A percentile compares a stretch with the other conserved stretches of the same genome.
phyloP scores from a whole-genome alignment of 1,140 invertebrate genomes.

The Periplaneta americana region DNA sequence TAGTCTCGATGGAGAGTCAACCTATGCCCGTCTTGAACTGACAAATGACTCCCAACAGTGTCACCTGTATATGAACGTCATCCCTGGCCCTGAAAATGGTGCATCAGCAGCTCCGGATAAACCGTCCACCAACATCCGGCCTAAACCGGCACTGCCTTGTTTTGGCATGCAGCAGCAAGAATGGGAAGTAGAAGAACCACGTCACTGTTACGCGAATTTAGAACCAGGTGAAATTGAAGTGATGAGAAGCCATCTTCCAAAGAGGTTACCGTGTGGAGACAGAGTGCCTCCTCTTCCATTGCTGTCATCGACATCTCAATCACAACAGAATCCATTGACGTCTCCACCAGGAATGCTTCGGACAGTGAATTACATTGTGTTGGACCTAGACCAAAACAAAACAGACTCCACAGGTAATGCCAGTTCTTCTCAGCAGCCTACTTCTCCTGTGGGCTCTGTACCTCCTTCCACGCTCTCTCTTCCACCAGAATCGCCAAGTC shows the following conservation, averaged over 20 bases:
- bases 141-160: conserved; percentile 8
- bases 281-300: neutral
- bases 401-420: conserved; percentile 16
- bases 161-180: neutral
- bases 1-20: conserved; percentile 29
- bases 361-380: conserved; percentile 66
- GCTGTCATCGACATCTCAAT: neutral
- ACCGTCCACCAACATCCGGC: neutral
- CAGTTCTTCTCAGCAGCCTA: neutral
- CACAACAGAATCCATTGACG: conserved; percentile 35
- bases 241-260: conserved; percentile 9
- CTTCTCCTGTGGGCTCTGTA: neutral
- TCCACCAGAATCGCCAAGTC: conserved; percentile 48
- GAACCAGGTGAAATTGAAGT: conserved; percentile 51
- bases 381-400: conserved; percentile 56
- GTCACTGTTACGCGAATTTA: conserved; percentile 59
- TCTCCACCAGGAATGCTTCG: conserved; percentile 20
- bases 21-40: conserved; percentile 46
- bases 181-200: conserved; percentile 33
- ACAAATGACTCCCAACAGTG: conserved; percentile 31
- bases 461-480: neutral
- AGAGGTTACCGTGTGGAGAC: neutral
- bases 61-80: conserved; percentile 62
- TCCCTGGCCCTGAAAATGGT: conserved; percentile 37
- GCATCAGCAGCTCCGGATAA: conserved; percentile 8